These are phyloP conservation scores for Masnerella sp. DNA, from an alignment of 2,888 invertebrate species.

Conservation along the genomic window DNA sequence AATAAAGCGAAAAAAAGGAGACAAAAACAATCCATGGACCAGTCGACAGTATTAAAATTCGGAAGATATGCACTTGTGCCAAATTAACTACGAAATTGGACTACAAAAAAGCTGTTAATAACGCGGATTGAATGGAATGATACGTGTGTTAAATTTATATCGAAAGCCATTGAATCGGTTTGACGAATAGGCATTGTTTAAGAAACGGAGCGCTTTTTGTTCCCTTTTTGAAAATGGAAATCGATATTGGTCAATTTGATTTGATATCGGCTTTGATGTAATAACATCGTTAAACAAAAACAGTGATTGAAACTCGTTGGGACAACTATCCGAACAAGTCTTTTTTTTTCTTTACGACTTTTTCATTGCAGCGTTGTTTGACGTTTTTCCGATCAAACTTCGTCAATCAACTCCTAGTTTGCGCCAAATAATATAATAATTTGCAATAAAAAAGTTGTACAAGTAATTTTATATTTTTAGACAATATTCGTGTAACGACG, in stretches of 20 bases:
- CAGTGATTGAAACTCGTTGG: conserved; percentile 12
- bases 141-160: conserved; percentile 37
- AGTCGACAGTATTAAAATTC: conserved; percentile 56
- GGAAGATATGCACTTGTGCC: conserved; percentile 64
- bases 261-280: conserved; percentile 20
- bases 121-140: conserved; percentile 34
- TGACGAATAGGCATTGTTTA: conserved; percentile 28
- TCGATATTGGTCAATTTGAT: conserved; percentile 28
- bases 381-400: too few species aligned
- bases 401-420: too few species aligned
- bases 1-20: conserved; percentile 2
- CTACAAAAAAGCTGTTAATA: conserved; percentile 28
- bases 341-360: neutral
- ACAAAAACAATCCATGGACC: conserved; percentile 33
- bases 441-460: too few species aligned
- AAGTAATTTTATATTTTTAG: too few species aligned
- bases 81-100: conserved; percentile 64
- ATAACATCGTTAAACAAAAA: conserved; percentile 10
- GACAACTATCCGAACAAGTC: neutral
- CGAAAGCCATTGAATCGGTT: conserved; percentile 32
- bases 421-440: too few species aligned
- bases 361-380: neutral
- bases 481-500: too few species aligned
- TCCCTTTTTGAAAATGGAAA: conserved; percentile 12
- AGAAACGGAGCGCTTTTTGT: conserved; percentile 10